Evolutionary conservation across 2,113 vertebrate genomes (phyloP), one percentile per base, ranked within the genome.

Genomic region (Equus przewalskii): DNA sequence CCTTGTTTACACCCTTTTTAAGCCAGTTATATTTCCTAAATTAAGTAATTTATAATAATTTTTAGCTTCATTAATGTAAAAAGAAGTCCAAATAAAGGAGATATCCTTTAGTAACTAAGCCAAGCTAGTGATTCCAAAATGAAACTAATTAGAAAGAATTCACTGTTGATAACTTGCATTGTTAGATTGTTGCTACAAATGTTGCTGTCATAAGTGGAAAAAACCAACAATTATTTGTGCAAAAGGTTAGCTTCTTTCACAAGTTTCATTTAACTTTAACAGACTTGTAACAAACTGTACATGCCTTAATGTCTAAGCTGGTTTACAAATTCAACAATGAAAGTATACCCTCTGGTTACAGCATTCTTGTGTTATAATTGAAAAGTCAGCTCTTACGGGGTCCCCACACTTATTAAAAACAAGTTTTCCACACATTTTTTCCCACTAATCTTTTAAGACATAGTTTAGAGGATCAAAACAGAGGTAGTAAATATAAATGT

Each of bases 111-210:
- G 41, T 89, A 83, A 56, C n/a, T 60, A 21, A 28, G 28, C 49
- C 86, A 60, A 76, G 51, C 33, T 69, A 4, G 28, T 46, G 16
- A 76, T 82, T 67, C 69, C 7, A 67, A 44, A 87, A 73, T 86
- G 49, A 76, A 92, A 22, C 9, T 64, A 92, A 86, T 54, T 83
- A 51, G 15, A 82, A 94, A 51, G 4, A 70, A 92, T 76, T 76
- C 44, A 62, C 12, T 67, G 21, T 88, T 91, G 30, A 30, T 73
- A 82, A 62, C 70, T 93, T 84, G 13, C 14, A 72, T 49, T 90
- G 30, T 94, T 91, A 81, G 58, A 44, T 46, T 88, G 70, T 58
- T 92, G 62, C 36, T 54, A 33, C 14, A 54, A 92, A 86, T 89
- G 44, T 85, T 85, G 9, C 21, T 84, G 8, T 51, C 15, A 26